A percentile compares a stretch with the other conserved stretches of the same genome.
Conservation (phyloP, 2,797 vertebrate genomes). For the Pseudomugil tenellus region DNA sequence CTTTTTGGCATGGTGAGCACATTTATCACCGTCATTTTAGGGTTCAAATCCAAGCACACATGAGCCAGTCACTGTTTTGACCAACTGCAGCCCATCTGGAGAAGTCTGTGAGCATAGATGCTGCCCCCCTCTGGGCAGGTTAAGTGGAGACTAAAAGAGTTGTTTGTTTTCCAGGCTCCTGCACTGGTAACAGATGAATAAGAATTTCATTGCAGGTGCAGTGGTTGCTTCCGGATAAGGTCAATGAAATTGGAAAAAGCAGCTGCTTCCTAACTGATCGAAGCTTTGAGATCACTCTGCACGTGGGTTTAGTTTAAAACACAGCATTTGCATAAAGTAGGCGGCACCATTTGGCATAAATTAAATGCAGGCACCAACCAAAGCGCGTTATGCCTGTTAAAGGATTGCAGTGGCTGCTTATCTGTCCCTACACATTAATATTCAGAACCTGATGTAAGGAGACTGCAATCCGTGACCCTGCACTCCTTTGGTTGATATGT, state of each 20-base stretch:
- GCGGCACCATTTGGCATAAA: slow-evolving; percentile 61
- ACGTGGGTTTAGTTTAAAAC: slow-evolving; percentile 23
- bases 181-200: background rate
- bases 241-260: slow-evolving; percentile 6
- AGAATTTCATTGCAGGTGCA: background rate
- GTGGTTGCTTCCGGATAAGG: background rate
- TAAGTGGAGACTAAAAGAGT: slow-evolving; percentile 2
- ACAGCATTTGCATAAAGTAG: slow-evolving; percentile 53
- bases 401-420: slow-evolving; percentile 81
- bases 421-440: slow-evolving; percentile 81
- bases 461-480: slow-evolving; percentile 76
- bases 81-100: background rate
- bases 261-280: slow-evolving; percentile 23
- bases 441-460: slow-evolving; percentile 77
- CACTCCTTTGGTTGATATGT: slow-evolving; percentile 57
- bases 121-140: slow-evolving; percentile 64
- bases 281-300: slow-evolving; percentile 31
- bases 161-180: background rate
- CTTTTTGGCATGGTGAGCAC: slow-evolving; percentile 24
- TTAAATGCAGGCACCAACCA: slow-evolving; percentile 66
- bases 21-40: slow-evolving; percentile 58
- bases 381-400: slow-evolving; percentile 66
- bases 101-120: background rate
- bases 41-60: slow-evolving; percentile 10
- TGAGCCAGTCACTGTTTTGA: slow-evolving; percentile 10